phyloP scores from a whole-genome alignment of 2,888 invertebrate genomes.

The Eupithecia insigniata region DNA sequence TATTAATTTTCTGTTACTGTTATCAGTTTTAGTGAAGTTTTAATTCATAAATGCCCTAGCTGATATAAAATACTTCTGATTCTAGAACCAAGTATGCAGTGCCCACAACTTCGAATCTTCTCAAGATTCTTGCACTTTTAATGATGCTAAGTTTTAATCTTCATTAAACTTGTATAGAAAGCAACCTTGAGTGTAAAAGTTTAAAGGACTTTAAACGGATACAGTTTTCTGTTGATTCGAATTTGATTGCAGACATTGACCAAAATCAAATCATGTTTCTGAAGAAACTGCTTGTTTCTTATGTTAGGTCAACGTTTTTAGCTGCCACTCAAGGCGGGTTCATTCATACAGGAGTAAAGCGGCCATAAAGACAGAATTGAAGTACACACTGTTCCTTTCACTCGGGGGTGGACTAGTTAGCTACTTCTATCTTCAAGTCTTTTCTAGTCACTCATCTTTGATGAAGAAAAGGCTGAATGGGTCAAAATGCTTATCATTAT shows the following conservation, averaged over 20 bases:
- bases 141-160: background rate
- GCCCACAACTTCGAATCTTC: background rate
- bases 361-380: background rate
- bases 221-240: background rate
- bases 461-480: too few species aligned
- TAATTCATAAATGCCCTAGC: background rate
- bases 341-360: background rate
- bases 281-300: conserved; percentile 46
- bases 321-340: conserved; percentile 16
- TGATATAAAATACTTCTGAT: background rate
- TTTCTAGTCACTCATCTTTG: background rate
- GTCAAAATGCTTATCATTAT: too few species aligned
- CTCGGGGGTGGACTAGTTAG: background rate
- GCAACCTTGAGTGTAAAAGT: background rate
- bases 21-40: too few species aligned
- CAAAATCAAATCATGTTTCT: conserved; percentile 50
- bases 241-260: conserved; percentile 9
- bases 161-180: background rate
- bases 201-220: background rate
- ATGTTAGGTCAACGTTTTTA: conserved; percentile 26
- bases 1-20: too few species aligned
- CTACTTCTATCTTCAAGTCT: background rate
- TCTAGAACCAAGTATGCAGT: background rate
- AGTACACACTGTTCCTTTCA: background rate
- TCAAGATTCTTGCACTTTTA: background rate